Base-by-base conservation (phyloP, 1,140 invertebrate genomes). In the Triops longicaudatus region DNA sequence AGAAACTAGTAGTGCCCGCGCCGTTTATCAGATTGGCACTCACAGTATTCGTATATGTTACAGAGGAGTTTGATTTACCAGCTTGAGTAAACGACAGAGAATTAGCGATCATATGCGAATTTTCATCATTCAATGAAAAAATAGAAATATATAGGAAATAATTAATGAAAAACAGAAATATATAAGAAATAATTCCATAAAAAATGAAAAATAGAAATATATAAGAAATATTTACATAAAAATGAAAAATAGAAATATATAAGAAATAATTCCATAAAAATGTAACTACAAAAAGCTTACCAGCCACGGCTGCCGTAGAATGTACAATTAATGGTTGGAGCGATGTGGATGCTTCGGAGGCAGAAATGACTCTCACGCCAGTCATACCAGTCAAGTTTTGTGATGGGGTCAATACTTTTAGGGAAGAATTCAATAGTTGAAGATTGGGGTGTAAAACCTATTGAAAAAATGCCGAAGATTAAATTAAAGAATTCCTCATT, bases 251-350 rank as follows among this genome's bases (percentile, higher is more conserved):
- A 14, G 17, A 63, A 63, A 0, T n/a, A 63, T 12, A 11, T 12
- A 63, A 12, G 9, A 17, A 17, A 63, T 63, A 63, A 37, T 37
- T 4, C 2, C 31, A 37, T 37, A 37, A 2, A 37, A 37, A 4
- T 37, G 31, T n/a, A n/a, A n/a, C 31, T 37, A 37, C 2, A 37
- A 63, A 63, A 44, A 22, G 27, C 17, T 75, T 75, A 75, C 74
- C 43, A 17, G 74, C n/a, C 28, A 50, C 28, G 74, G 74, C 28
- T 11, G 74, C 43, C 22, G 74, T 26, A 26, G 74, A 43, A 26
- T 77, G 76, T 17, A 77, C 76, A 77, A 77, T 73, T 43, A 77
- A 73, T 41, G 76, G 76, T 71, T 77, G 76, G 14, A 77, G 72
- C 17, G 76, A 44, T 26, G 74, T 50, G 26, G 74, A 75, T 11